Base-by-base conservation (phyloP, 2,888 invertebrate species). In the Philereme vetulata region DNA sequence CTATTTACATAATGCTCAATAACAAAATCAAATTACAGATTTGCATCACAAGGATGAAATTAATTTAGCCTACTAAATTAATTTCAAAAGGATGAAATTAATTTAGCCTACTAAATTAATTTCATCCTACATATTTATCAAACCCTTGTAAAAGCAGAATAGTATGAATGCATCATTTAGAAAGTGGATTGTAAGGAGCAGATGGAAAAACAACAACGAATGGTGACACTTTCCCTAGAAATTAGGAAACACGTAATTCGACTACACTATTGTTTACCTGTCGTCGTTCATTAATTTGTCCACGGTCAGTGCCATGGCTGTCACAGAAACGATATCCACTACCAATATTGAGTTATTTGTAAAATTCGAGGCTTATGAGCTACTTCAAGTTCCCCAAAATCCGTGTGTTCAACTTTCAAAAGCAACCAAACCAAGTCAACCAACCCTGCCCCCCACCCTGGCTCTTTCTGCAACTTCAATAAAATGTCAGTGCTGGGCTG, bases 211-310 rank as follows among this genome's bases (percentile, higher is more conserved):
- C 63, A 65, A 61, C 56, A 62, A 9, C 35, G 6, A 57, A n/a
- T 49, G 56, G 36, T 43, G 56, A 57, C 50, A 88, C 87, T 88
- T 90, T 88, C 87, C 82, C 85, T 77, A 77, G 77, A 71, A 72
- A 72, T 56, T 64, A 63, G 62, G 67, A 71, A 72, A 74, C 73
- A 75, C 64, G 67, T 66, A 70, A 62, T 64, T 62, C 35, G 47
- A 66, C 68, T 59, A 64, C 62, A 56, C 57, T 63, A 55, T 62
- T 51, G 48, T 44, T 79, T 85, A 91, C 92, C 92, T 90, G 72
- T 91, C 88, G 70, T 88, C 84, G 72, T 92, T 90, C 56, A 86
- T 81, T 67, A 92, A 80, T 77, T 86, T 90, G 62, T 91, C 90
- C 74, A 85, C 86, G 68, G 91, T 86, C 71, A 91, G 63, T 74